Evolutionary conservation across 1,140 invertebrate genomes (phyloP), one percentile per base, ranked within the genome.

Genomic region (Aethina tumida): DNA sequence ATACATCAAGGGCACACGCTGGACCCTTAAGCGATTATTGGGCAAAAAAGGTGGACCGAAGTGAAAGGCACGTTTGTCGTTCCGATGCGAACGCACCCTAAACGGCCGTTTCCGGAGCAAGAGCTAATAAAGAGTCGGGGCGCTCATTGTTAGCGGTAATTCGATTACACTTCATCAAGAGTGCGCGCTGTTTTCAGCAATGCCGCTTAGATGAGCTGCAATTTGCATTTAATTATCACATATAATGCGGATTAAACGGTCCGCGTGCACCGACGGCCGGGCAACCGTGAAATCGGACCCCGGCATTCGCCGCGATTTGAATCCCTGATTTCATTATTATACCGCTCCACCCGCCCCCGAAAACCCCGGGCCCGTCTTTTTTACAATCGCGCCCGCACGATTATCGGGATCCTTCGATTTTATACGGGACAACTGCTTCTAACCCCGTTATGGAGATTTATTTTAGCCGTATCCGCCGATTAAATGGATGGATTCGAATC

Each of bases 161-260:
- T 54, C 47, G 50, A 60, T 60, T 60, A 58, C 41, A 50, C 45
- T 53, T 60, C 58, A 60, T 60, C 56, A 60, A 58, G 58, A 55
- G 56, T 52, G 47, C 51, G n/a, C n/a, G 52, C 55, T 57, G 50
- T 59, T 58, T 58, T 58, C 53, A 48, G 53, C 53, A 49, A 47
- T 43, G 53, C 50, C 50, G 58, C 55, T 53, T 55, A 56, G 58
- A 58, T 57, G 56, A 56, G 51, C 50, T 55, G 48, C 56, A 60
- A 60, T 60, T 60, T 60, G 52, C 56, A 60, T 60, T 57, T 60
- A 54, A 60, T 60, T 56, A 60, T 58, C 58, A 60, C 58, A 60
- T 60, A 60, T 58, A 60, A 60, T 60, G 55, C 58, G 55, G 52
- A 53, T 53, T 56, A 58, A 56, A 56, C 55, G 47, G 43, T 45